phyloP scores from a whole-genome alignment of 2,888 invertebrate genomes.

The Drosophila multiciliata region DNA sequence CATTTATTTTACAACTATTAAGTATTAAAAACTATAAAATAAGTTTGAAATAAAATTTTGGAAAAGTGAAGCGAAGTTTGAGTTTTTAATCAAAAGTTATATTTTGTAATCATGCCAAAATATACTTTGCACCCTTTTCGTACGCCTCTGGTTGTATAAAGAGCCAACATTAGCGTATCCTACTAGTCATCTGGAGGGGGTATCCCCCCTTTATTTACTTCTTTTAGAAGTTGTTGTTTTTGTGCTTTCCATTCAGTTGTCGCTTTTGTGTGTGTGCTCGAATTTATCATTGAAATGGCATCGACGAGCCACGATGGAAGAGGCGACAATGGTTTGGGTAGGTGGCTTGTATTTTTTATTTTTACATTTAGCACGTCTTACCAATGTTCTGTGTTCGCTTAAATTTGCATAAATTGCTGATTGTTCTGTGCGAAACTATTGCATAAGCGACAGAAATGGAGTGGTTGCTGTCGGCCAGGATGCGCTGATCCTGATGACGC shows the following conservation, averaged over 20 bases:
- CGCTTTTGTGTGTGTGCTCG: slow-evolving; percentile 28
- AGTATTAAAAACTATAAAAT: too few species aligned
- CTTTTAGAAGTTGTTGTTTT: slow-evolving; percentile 32
- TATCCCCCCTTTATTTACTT: slow-evolving; percentile 17
- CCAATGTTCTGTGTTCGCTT: slow-evolving; percentile 55
- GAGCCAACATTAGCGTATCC: slow-evolving; percentile 15
- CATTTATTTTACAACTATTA: background rate
- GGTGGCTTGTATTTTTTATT: slow-evolving; percentile 18
- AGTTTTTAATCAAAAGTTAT: background rate
- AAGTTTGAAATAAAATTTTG: background rate
- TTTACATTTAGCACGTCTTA: slow-evolving; percentile 62
- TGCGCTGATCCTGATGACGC: slow-evolving; percentile 46
- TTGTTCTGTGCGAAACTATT: slow-evolving; percentile 58
- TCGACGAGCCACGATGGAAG: slow-evolving; percentile 36
- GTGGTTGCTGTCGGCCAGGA: slow-evolving; percentile 12
- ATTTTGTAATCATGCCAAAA: background rate
- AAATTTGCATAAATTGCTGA: slow-evolving; percentile 72
- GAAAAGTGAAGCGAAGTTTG: background rate
- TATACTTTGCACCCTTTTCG: background rate
- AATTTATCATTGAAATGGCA: slow-evolving; percentile 76
- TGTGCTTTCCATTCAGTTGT: slow-evolving; percentile 1
- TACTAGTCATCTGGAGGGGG: slow-evolving; percentile 22
- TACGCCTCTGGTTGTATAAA: slow-evolving; percentile 6
- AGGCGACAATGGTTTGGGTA: slow-evolving; percentile 21
- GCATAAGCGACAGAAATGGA: slow-evolving; percentile 39